These are phyloP conservation scores for Tyria jacobaeae DNA, from an alignment of 2,888 invertebrate genomes.

Conservation along the genomic window DNA sequence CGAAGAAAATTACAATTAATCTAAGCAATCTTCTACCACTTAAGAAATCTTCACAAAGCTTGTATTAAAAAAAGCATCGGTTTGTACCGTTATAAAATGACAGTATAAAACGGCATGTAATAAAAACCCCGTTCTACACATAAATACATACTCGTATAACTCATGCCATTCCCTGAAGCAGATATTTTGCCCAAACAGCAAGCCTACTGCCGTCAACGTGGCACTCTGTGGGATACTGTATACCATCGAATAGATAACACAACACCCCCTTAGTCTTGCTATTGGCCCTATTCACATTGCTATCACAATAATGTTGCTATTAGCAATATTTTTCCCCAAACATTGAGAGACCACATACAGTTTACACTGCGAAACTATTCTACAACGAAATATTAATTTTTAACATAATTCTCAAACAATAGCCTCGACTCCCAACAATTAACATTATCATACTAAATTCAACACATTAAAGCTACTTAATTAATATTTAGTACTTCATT, in stretches of 20 bases:
- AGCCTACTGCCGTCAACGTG: too few species aligned
- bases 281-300: background rate
- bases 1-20: too few species aligned
- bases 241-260: too few species aligned
- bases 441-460: slow-evolving; percentile 29
- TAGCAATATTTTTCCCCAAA: slow-evolving; percentile 23
- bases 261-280: too few species aligned
- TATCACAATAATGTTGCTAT: background rate
- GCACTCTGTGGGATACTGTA: too few species aligned
- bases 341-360: background rate
- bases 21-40: too few species aligned
- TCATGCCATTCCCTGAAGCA: too few species aligned
- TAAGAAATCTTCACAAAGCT: background rate
- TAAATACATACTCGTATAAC: too few species aligned
- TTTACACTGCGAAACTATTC: slow-evolving; percentile 8
- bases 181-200: too few species aligned
- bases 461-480: slow-evolving; percentile 31
- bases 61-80: background rate
- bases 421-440: slow-evolving; percentile 25
- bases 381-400: background rate
- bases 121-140: too few species aligned
- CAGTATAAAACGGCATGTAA: too few species aligned
- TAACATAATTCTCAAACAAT: slow-evolving; percentile 39
- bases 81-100: too few species aligned
- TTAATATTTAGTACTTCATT: slow-evolving; percentile 39